A percentile compares a stretch with the other conserved stretches of the same genome.
These are phyloP conservation scores for Idaea biselata DNA, from an alignment of 2,888 invertebrate genomes.

Conservation along the genomic window DNA sequence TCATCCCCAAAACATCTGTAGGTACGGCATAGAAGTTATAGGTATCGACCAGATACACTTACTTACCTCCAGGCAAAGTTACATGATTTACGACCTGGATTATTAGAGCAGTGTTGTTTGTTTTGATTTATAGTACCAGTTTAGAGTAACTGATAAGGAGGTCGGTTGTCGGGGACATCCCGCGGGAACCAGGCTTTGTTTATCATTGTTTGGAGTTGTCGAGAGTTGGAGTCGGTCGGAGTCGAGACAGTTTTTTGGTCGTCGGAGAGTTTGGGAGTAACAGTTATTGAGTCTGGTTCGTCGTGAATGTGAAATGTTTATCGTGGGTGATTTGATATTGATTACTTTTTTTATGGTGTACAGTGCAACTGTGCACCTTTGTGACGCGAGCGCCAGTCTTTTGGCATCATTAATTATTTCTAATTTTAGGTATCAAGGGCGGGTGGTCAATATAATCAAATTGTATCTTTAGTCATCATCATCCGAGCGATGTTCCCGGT, in stretches of 20 bases:
- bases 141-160: slow-evolving; percentile 31
- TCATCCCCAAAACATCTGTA: too few relatives aligned
- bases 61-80: slow-evolving; percentile 23
- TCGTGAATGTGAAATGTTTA: too few relatives aligned
- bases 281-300: neutral
- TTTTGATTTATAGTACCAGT: slow-evolving; percentile 26
- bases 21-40: too few relatives aligned
- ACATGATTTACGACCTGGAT: slow-evolving; percentile 32
- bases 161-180: slow-evolving; percentile 15
- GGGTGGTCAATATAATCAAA: too few relatives aligned
- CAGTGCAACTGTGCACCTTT: too few relatives aligned
- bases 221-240: neutral
- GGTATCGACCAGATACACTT: slow-evolving; percentile 2
- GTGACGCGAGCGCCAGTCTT: too few relatives aligned
- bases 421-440: too few relatives aligned
- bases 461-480: too few relatives aligned
- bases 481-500: too few relatives aligned
- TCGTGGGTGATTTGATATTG: neutral
- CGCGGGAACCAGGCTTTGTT: slow-evolving; percentile 10
- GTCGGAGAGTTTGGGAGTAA: neutral
- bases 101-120: slow-evolving; percentile 30
- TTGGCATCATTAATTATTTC: too few relatives aligned
- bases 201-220: slow-evolving; percentile 16
- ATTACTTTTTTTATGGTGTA: too few relatives aligned
- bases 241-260: neutral